Conservation (phyloP, 1,140 invertebrate genomes). For the Piezodorus guildinii region DNA sequence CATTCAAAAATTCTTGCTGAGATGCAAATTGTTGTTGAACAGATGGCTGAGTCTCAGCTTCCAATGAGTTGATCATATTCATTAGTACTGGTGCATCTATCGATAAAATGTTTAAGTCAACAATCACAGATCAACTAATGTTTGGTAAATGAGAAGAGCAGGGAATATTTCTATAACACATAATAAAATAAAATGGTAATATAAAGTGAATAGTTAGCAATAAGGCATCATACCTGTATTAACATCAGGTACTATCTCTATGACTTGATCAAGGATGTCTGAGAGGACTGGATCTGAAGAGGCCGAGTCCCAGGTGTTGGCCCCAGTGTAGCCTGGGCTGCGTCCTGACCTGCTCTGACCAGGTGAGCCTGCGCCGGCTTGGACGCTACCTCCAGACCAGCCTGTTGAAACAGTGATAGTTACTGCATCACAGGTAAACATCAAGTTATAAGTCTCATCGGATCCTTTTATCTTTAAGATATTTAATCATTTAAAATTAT, state of each 20-base stretch:
- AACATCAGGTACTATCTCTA: slow-evolving; percentile 59
- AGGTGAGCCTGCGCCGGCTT: not conserved
- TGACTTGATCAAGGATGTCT: slow-evolving; percentile 71
- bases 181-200: no score
- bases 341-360: slow-evolving; percentile 23
- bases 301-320: slow-evolving; percentile 3
- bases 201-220: no score
- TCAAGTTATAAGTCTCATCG: no score
- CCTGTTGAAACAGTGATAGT: not conserved
- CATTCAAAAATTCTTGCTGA: slow-evolving; percentile 31
- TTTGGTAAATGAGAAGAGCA: not conserved
- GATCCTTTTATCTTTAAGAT: no score
- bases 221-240: slow-evolving; percentile 30
- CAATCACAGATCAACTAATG: not conserved
- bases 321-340: slow-evolving; percentile 20
- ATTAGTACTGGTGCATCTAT: slow-evolving; percentile 35
- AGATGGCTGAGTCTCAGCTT: slow-evolving; percentile 29
- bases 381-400: slow-evolving; percentile 3
- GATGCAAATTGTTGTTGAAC: not conserved
- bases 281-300: slow-evolving; percentile 58
- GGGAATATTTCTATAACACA: no score
- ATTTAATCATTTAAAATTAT: not conserved
- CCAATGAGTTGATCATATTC: slow-evolving; percentile 39
- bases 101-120: slow-evolving; percentile 12
- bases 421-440: no score